These are phyloP conservation scores for Helleia helle DNA, from an alignment of 2,888 invertebrate species.

Conservation along the genomic window DNA sequence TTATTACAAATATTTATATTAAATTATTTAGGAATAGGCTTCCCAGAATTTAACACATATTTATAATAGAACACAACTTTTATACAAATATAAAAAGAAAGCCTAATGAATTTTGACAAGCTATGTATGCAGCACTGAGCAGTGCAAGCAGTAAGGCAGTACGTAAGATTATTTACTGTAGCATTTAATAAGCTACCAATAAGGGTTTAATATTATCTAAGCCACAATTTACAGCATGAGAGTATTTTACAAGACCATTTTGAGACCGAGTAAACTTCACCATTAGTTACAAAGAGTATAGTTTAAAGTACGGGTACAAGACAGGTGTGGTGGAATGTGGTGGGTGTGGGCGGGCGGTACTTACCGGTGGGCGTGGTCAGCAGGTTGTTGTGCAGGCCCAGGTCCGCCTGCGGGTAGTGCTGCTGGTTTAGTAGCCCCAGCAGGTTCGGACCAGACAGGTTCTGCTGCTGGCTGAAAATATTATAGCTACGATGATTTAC, in stretches of 20 bases:
- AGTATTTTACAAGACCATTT: background rate
- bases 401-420: constrained; percentile 50
- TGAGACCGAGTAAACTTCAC: constrained; percentile 1
- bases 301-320: background rate
- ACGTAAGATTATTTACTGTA: too few relatives aligned
- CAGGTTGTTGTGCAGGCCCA: constrained; percentile 41
- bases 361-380: constrained; percentile 44
- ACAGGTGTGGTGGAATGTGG: background rate
- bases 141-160: too few relatives aligned
- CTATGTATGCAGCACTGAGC: too few relatives aligned
- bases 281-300: background rate
- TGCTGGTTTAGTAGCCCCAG: constrained; percentile 57
- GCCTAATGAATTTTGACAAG: too few relatives aligned
- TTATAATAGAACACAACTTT: too few relatives aligned
- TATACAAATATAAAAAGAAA: too few relatives aligned
- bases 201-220: background rate
- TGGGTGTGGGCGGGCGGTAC: background rate
- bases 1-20: too few relatives aligned
- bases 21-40: too few relatives aligned
- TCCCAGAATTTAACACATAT: too few relatives aligned
- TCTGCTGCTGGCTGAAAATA: constrained; percentile 54
- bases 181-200: too few relatives aligned
- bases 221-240: too few relatives aligned
- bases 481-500: background rate
- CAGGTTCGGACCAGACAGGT: constrained; percentile 55